A percentile compares a stretch with the other conserved stretches of the same genome.
Conservation (phyloP, 2,888 invertebrate species). For the Argyresthia goedartella region DNA sequence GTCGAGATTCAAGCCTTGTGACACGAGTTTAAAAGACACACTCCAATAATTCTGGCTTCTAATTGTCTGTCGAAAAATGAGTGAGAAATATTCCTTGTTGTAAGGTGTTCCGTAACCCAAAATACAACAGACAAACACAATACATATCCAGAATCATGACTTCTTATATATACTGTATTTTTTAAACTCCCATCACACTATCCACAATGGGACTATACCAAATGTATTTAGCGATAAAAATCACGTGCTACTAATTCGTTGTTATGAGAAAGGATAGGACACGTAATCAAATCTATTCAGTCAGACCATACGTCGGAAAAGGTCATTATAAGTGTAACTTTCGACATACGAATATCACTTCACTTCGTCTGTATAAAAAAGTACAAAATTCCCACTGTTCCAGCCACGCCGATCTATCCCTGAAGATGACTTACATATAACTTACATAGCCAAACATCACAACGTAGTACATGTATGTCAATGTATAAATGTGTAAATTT, state of each 20-base stretch:
- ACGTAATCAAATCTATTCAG: not conserved
- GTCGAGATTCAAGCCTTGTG: constrained; percentile 39
- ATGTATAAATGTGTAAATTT: constrained; percentile 20
- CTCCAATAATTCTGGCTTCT: not conserved
- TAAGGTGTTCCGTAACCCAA: too few relatives aligned
- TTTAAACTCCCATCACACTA: constrained; percentile 25
- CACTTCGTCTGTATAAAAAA: constrained; percentile 18
- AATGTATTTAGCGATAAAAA: not conserved
- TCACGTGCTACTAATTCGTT: constrained; percentile 43
- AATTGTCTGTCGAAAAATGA: too few relatives aligned
- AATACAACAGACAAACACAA: too few relatives aligned
- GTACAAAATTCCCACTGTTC: constrained; percentile 29
- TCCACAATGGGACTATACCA: constrained; percentile 10
- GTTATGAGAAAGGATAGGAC: constrained; percentile 15
- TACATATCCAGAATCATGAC: too few relatives aligned
- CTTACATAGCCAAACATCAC: constrained; percentile 62
- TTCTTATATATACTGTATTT: not conserved
- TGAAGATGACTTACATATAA: constrained; percentile 51
- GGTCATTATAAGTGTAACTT: not conserved
- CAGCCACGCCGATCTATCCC: constrained; percentile 28
- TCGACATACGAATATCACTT: not conserved
- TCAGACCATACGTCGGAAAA: not conserved
- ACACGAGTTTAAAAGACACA: constrained; percentile 20
- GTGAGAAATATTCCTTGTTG: too few relatives aligned
- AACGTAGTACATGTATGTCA: constrained; percentile 32